Evolutionary conservation across 2,797 vertebrate species (phyloP).

Genomic region (Antrozous pallidus): DNA sequence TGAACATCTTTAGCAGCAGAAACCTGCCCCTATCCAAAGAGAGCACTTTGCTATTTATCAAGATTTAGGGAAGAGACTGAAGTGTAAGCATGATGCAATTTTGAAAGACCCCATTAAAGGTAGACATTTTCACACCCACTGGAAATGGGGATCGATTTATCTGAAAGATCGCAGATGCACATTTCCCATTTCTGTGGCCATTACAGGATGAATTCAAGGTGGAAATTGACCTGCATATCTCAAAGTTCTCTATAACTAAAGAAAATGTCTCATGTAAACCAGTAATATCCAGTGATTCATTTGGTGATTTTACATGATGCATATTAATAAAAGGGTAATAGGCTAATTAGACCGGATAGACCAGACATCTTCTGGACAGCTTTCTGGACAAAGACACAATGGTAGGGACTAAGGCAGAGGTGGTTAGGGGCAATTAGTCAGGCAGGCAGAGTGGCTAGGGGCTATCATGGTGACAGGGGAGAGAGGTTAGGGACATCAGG

Average conservation of each 20-base stretch:
- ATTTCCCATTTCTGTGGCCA: slow-evolving; percentile 25
- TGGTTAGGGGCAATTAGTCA: too few species aligned
- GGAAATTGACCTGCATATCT: not conserved
- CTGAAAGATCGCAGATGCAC: slow-evolving; percentile 35
- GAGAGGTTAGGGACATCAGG: too few species aligned
- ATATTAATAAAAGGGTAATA: not conserved
- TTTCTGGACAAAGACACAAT: too few species aligned
- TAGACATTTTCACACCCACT: slow-evolving; percentile 10
- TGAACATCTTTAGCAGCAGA: slow-evolving; percentile 24
- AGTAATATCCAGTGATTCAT: not conserved
- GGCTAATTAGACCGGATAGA: not conserved
- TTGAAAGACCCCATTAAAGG: slow-evolving; percentile 56
- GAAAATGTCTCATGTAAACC: not conserved
- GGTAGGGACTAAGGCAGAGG: too few species aligned
- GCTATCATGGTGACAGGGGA: too few species aligned
- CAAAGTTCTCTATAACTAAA: not conserved
- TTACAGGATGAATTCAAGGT: not conserved
- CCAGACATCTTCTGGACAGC: too few species aligned
- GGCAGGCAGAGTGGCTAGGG: too few species aligned
- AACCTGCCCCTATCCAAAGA: slow-evolving; percentile 44
- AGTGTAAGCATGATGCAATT: slow-evolving; percentile 46
- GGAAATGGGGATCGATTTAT: slow-evolving; percentile 22
- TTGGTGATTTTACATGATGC: not conserved
- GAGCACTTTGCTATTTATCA: slow-evolving; percentile 44
- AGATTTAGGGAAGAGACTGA: slow-evolving; percentile 51